Percentiles rank a stretch among this genome's conserved stretches.
phyloP scores from a whole-genome alignment of 2,888 invertebrate genomes.

The Mesoligia furuncula region DNA sequence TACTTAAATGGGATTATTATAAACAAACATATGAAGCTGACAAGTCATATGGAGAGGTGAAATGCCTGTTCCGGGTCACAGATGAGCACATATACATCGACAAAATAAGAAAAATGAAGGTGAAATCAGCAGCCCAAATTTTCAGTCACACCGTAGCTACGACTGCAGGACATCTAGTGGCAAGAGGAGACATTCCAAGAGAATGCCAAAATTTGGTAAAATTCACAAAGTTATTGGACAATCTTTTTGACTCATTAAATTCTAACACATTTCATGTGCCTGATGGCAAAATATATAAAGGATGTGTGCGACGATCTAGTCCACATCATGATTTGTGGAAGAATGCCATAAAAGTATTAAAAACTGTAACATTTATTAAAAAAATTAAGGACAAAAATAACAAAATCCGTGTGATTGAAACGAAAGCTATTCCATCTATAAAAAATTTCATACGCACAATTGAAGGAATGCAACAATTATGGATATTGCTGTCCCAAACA shows the following conservation, averaged over 20 bases:
- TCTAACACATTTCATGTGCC: conserved; percentile 13
- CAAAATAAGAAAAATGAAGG: conserved; percentile 27
- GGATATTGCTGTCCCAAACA: conserved; percentile 13
- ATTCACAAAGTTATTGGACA: conserved; percentile 20
- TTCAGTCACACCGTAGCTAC: conserved; percentile 15
- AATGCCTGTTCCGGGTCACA: neutral
- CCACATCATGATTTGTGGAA: conserved; percentile 32
- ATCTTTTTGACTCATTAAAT: conserved; percentile 33
- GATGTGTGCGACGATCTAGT: conserved; percentile 6
- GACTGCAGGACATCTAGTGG: conserved; percentile 24
- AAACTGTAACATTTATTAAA: conserved; percentile 15
- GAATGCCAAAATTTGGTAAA: conserved; percentile 23
- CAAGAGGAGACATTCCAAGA: conserved; percentile 13
- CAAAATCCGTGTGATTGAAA: conserved; percentile 16
- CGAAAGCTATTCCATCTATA: conserved; percentile 10
- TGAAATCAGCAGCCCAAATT: conserved; percentile 10
- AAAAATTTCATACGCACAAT: conserved; percentile 9
- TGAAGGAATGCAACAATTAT: conserved; percentile 21
- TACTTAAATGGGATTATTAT: conserved; percentile 30
- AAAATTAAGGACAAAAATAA: conserved; percentile 12
- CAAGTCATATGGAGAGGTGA: conserved; percentile 25
- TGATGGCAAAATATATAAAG: conserved; percentile 31
- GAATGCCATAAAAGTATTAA: conserved; percentile 35
- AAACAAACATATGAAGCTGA: conserved; percentile 12
- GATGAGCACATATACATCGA: conserved; percentile 16